phyloP scores from a whole-genome alignment of 1,140 invertebrate species.

The Mylabris phalerata region DNA sequence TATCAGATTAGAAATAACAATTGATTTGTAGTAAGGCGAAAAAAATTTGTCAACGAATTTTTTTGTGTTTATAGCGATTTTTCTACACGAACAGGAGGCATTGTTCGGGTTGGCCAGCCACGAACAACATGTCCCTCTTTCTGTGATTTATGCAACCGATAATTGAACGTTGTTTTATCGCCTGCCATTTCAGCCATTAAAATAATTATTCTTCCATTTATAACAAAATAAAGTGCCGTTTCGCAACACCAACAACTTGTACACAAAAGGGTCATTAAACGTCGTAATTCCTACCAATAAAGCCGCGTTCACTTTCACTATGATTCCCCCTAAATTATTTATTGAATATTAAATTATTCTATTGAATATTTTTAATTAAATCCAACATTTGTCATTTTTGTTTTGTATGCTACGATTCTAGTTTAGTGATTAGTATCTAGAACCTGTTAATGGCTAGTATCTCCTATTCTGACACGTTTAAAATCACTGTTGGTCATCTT shows the following conservation, averaged over 20 bases:
- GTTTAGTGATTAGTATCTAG: constrained; percentile 1
- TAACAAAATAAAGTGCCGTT: constrained; percentile 7
- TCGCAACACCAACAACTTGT: neutral
- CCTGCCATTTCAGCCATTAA: constrained; percentile 3
- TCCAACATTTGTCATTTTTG: no score
- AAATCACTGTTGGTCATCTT: constrained; percentile 12
- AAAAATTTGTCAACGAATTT: no score
- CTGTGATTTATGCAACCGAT: constrained; percentile 8
- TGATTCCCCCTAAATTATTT: no score
- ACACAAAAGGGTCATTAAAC: constrained; percentile 9
- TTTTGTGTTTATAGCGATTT: no score
- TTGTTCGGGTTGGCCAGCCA: neutral
- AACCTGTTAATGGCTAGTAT: constrained; percentile 7
- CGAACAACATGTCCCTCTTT: neutral
- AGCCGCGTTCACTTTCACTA: constrained; percentile 4
- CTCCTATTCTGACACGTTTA: constrained; percentile 4
- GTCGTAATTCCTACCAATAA: constrained; percentile 1
- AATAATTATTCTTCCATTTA: constrained; percentile 10
- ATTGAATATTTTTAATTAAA: no score
- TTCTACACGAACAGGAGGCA: no score
- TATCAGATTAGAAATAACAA: no score
- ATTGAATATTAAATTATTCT: no score
- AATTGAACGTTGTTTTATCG: constrained; percentile 4
- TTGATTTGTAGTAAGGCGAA: no score
- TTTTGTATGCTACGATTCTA: no score